Conservation (phyloP, 2,797 vertebrate genomes). For the Pristis pectinata region DNA sequence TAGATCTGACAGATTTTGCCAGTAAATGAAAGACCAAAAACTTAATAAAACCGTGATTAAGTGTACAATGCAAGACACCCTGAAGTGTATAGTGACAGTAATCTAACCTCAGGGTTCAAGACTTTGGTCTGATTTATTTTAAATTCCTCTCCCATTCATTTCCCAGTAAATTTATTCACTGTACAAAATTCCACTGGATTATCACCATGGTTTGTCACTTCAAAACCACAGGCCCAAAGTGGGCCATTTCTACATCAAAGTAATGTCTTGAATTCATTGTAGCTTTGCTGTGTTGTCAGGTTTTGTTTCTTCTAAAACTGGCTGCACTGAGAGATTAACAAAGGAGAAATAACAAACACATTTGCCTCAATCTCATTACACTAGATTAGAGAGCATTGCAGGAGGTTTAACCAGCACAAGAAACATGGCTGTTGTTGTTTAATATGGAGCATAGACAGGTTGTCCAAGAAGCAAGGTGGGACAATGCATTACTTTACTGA, state of each 20-base stretch:
- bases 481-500: not conserved
- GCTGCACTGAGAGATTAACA: not conserved
- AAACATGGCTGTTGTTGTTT: not conserved
- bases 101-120: conserved; percentile 11
- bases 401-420: not conserved
- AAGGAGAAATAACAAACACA: not conserved
- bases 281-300: not conserved
- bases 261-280: not conserved
- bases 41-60: not conserved
- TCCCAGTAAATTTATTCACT: not conserved
- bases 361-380: not conserved
- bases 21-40: not conserved
- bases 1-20: not conserved
- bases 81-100: not conserved
- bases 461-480: not conserved
- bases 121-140: conserved; percentile 13
- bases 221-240: not conserved
- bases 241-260: not conserved
- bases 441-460: not conserved
- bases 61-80: not conserved
- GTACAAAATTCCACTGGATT: not conserved
- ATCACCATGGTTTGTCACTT: not conserved
- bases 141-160: not conserved
- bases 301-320: not conserved
- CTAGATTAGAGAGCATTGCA: not conserved